phyloP scores from a whole-genome alignment of 2,888 invertebrate genomes.

The Dryococelus australis region DNA sequence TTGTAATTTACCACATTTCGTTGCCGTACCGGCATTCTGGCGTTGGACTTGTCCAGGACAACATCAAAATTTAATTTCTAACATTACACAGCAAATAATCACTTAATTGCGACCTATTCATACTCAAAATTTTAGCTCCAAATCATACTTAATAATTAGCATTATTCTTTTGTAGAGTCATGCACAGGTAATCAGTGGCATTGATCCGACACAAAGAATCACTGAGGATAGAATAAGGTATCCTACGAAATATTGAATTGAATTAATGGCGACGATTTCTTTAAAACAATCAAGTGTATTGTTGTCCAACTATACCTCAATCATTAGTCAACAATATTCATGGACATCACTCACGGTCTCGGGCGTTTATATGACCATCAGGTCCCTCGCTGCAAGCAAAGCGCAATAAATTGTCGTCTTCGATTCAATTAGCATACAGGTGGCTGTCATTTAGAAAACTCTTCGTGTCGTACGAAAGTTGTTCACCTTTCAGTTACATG shows the following conservation, averaged over 20 bases:
- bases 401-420: background rate
- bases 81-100: background rate
- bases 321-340: constrained; percentile 16
- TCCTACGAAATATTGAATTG: background rate
- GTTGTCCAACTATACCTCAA: constrained; percentile 4
- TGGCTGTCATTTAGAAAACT: background rate
- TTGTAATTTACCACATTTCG: too few species aligned
- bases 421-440: constrained; percentile 9
- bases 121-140: background rate
- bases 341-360: background rate
- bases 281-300: background rate
- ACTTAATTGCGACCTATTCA: background rate
- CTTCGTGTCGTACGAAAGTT: background rate
- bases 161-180: background rate
- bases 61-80: too few species aligned
- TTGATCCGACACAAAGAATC: background rate
- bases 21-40: too few species aligned
- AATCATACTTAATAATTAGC: too few species aligned
- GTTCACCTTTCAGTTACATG: background rate
- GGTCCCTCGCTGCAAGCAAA: background rate
- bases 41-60: too few species aligned
- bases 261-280: background rate
- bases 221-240: background rate
- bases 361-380: background rate
- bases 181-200: background rate